These are phyloP conservation scores for Clanis bilineata DNA, from an alignment of 2,888 invertebrate species.

Conservation along the genomic window DNA sequence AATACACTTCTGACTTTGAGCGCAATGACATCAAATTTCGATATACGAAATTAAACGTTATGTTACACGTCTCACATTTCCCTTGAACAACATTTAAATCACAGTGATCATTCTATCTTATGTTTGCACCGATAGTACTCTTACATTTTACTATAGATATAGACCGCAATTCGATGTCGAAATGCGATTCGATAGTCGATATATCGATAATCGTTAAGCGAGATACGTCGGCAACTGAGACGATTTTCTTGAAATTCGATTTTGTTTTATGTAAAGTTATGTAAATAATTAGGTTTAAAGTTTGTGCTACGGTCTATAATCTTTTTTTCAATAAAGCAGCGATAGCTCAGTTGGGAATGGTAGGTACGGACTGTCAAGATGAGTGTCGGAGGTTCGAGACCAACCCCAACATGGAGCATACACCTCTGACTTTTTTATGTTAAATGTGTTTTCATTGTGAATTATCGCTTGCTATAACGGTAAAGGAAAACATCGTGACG, in stretches of 20 bases:
- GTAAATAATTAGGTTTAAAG: background rate
- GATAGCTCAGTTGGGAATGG: too few relatives aligned
- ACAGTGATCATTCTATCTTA: slow-evolving; percentile 56
- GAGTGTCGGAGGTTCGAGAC: too few relatives aligned
- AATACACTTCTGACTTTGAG: slow-evolving; percentile 53
- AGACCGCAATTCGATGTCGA: slow-evolving; percentile 24
- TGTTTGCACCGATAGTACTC: slow-evolving; percentile 44
- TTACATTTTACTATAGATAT: slow-evolving; percentile 37
- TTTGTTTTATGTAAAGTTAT: too few relatives aligned
- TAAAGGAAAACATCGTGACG: too few relatives aligned
- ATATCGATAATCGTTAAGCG: background rate
- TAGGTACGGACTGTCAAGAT: too few relatives aligned
- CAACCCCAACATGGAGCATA: too few relatives aligned
- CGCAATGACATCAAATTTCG: slow-evolving; percentile 39
- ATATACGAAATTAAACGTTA: slow-evolving; percentile 36
- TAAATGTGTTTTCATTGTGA: too few relatives aligned
- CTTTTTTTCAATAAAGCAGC: background rate
- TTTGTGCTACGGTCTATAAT: background rate
- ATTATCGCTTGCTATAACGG: too few relatives aligned
- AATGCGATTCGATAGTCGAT: slow-evolving; percentile 1
- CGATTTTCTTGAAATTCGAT: background rate
- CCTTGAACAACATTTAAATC: slow-evolving; percentile 63
- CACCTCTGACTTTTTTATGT: too few relatives aligned
- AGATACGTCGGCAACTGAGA: background rate
- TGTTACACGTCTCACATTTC: slow-evolving; percentile 39